Base-by-base conservation (phyloP, 1,140 invertebrate genomes). In the Odontomachus brunneus region DNA sequence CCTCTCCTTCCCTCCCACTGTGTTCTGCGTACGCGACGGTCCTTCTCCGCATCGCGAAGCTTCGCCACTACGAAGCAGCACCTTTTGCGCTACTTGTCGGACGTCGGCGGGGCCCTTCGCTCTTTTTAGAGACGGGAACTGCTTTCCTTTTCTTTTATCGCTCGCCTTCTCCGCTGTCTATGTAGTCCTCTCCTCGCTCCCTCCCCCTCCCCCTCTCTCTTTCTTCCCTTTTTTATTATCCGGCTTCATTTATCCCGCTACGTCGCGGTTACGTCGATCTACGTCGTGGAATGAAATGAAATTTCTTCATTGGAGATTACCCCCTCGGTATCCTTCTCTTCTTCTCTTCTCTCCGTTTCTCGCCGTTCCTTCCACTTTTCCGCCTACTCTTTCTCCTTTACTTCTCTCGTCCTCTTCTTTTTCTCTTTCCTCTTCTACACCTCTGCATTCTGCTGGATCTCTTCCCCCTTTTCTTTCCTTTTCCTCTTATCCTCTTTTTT, bases 1-100 rank as follows among this genome's bases (percentile, higher is more conserved):
- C 62, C 22, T 78, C 71, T 76, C 66, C 71, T 87, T 82, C 86
- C 85, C 87, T 82, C 87, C 78, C 81, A 75, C 63, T 65, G 84
- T 72, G 62, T 69, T 7, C 69, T 73, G 62, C n/a, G n/a, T 72
- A 51, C 76, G 72, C 71, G 67, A 78, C 83, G 76, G 74, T 86
- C 63, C 81, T 83, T 76, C 55, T 62, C 84, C 53, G 33, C 22
- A 44, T 33, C 75, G 69, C 88, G 82, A 86, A 83, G 24, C 75
- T 44, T 51, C 19, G n/a, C 33, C 65, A 44, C 80, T 86, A 69
- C 65, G 59, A 89, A 33, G 89, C 90, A 91, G 84, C 90, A 88
- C 88, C 88, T 85, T 85, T 86, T 84, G 74, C 86, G 81, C 89
- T 82, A 87, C 86, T 78, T 63, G 65, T 48, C 75, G 29, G 53